phyloP scores from a whole-genome alignment of 1,140 invertebrate genomes.

The Pomacea maculata region DNA sequence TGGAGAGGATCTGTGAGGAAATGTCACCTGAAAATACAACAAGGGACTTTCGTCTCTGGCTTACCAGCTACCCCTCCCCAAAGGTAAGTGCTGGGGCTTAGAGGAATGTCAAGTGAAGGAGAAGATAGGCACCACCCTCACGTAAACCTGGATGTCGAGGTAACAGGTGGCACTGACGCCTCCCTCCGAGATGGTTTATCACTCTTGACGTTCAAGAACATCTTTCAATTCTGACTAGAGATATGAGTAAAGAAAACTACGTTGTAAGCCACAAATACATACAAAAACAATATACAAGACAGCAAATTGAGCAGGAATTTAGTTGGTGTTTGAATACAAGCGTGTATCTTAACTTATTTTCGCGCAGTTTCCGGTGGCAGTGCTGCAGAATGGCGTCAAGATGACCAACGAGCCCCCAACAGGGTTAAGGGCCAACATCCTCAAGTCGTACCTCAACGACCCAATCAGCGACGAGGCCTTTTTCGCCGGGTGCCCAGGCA shows the following conservation, averaged over 20 bases:
- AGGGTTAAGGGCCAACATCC: conserved; percentile 63
- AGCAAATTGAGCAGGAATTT: no score
- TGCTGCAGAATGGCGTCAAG: conserved; percentile 71
- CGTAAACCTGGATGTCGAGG: no score
- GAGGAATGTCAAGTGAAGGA: background rate
- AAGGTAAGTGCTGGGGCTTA: conserved; percentile 48
- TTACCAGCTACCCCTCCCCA: conserved; percentile 65
- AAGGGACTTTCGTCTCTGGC: conserved; percentile 64
- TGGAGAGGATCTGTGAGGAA: conserved; percentile 66
- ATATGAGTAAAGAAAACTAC: no score
- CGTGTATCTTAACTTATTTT: background rate
- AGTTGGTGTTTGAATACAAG: no score
- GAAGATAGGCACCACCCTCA: no score
- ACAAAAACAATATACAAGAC: no score
- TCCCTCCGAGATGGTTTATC: no score
- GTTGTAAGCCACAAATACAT: no score
- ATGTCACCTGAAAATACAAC: conserved; percentile 58
- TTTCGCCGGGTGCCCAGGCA: conserved; percentile 64
- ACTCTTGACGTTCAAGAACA: no score
- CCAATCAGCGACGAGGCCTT: conserved; percentile 65
- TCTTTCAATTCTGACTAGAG: background rate
- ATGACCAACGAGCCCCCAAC: conserved; percentile 68
- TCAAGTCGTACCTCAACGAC: conserved; percentile 66
- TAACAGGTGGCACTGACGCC: no score
- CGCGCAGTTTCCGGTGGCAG: conserved; percentile 60